Base-by-base conservation (phyloP, 53 echinoderm and acorn worm species). In the Glandiceps talaboti region DNA sequence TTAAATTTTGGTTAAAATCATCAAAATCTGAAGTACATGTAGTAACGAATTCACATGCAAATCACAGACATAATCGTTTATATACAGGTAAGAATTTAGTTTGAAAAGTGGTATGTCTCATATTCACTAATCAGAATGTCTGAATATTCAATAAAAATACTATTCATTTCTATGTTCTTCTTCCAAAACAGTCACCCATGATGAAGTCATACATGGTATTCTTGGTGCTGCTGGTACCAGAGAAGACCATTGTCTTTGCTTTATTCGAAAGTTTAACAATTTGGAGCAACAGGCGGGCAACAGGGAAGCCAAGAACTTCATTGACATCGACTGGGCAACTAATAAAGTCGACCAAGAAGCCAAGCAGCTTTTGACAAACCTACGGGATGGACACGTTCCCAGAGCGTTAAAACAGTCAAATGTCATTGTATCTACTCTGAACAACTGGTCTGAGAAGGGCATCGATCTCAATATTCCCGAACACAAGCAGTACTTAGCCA, bases 161-260 rank as follows among this genome's bases (percentile, higher is more conserved):
- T n/a, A n/a, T n/a, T n/a, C n/a, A n/a, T n/a, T n/a, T n/a, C n/a
- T n/a, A n/a, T n/a, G n/a, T n/a, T n/a, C n/a, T n/a, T n/a, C n/a
- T n/a, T n/a, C n/a, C n/a, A n/a, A n/a, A n/a, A n/a, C 79, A 85
- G 85, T 85, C 33, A 85, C 85, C 25, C 82, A 82, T 33, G 86
- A 86, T 32, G 86, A 86, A 33, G 82, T 86, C 6, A 74, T 73
- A 26, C 86, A 82, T 30, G 86, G 82, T 26, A 73, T 86, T 33
- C 26, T 82, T 74, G 78, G 33, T 29, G 79, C 78, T 29, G 29
- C 75, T 26, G 72, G 31, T 25, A 32, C 77, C 75, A 32, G 28
- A 79, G 30, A 74, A 74, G 86, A 86, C 26, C 86, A 82, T 10
- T 86, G 86, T 29, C 30, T 86, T 72, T 86, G 86, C 33, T 86